Evolutionary conservation across 2,113 vertebrate species (phyloP).

Genomic region (Grammomys dolichurus): DNA sequence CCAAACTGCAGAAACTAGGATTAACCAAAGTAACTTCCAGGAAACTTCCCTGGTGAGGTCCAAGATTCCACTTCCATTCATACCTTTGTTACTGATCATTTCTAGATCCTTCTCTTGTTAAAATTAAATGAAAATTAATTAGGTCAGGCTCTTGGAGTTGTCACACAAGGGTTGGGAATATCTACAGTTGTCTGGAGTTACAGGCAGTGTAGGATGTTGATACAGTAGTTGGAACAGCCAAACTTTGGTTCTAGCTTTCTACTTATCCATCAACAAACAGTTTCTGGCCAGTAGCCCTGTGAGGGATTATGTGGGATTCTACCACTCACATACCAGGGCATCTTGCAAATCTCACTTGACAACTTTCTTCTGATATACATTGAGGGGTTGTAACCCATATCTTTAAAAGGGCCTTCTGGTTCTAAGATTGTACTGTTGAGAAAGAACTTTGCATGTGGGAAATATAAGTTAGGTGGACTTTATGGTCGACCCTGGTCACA

Average conservation of each 20-base stretch:
- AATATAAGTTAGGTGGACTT: not conserved
- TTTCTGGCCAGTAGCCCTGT: not conserved
- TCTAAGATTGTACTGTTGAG: conserved; percentile 1
- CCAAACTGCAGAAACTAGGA: not conserved
- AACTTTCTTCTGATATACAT: not conserved
- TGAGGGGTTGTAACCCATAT: not conserved
- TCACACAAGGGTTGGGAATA: not conserved
- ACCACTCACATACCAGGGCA: not conserved
- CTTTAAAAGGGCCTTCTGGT: not conserved
- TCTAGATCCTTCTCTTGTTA: not conserved
- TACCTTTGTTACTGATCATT: not conserved
- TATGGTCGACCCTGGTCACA: not conserved
- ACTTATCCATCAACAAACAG: not conserved
- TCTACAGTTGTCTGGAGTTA: not conserved
- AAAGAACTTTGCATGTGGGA: not conserved
- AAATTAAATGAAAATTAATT: conserved; percentile 20
- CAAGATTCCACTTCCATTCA: not conserved
- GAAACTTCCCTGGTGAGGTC: not conserved
- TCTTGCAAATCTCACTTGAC: not conserved
- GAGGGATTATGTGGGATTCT: not conserved
- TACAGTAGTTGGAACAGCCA: not conserved
- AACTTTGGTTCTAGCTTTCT: not conserved
- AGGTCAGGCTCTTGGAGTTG: not conserved
- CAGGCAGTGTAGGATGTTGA: not conserved
- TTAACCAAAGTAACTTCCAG: not conserved